Evolutionary conservation across 2,113 vertebrate genomes (phyloP).

Genomic region (Pseudopipra pipra): DNA sequence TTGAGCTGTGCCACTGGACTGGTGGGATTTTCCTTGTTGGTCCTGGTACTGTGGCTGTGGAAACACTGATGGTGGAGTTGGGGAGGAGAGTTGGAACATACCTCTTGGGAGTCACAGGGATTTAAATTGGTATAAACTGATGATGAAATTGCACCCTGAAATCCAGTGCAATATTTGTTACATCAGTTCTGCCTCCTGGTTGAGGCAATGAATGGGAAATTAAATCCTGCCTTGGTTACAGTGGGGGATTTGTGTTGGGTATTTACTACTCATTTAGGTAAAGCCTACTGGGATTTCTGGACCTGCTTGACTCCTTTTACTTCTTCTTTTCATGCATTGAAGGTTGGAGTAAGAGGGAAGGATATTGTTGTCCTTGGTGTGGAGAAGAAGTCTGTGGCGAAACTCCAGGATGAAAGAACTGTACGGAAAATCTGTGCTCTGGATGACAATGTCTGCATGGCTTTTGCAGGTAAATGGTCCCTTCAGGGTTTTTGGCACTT

Average conservation of each 20-base stretch:
- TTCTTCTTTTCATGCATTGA: neutral
- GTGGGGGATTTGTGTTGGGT: rapidly evolving
- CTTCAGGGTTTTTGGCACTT: rapidly evolving
- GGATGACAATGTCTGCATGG: conserved; percentile 89
- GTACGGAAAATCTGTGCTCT: conserved; percentile 88
- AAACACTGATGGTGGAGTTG: neutral
- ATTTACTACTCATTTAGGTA: neutral
- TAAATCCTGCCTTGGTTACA: neutral
- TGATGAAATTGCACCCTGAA: neutral
- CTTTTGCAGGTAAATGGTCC: conserved; percentile 80
- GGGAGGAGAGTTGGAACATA: neutral
- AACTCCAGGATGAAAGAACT: conserved; percentile 87
- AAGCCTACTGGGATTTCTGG: neutral
- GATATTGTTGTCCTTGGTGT: conserved; percentile 87
- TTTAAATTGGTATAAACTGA: neutral
- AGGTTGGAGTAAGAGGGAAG: conserved; percentile 86
- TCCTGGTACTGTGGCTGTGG: neutral
- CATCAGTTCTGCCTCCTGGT: neutral
- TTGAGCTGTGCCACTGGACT: neutral
- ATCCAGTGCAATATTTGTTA: neutral
- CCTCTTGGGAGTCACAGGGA: neutral
- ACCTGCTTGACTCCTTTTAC: neutral
- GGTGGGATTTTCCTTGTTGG: neutral
- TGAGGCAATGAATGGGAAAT: neutral
- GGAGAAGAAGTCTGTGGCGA: conserved; percentile 88